Conservation (phyloP, 1,140 invertebrate genomes). For the Carcinoscorpius rotundicauda region DNA sequence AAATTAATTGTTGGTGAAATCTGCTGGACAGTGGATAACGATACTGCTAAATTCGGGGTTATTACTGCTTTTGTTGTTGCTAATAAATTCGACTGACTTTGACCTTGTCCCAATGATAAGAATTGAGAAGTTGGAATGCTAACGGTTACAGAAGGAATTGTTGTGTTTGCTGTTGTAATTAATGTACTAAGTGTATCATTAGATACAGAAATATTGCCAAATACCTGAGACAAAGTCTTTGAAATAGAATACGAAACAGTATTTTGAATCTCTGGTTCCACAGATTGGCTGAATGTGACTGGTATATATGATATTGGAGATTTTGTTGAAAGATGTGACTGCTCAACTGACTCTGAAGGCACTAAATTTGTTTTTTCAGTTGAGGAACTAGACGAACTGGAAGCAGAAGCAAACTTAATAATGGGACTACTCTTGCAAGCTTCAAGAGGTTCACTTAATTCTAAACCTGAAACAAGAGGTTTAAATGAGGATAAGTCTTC, state of each 20-base stretch:
- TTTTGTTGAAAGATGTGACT: not conserved
- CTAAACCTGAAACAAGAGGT: too few species aligned
- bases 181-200: not conserved
- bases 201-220: not conserved
- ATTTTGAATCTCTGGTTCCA: not conserved
- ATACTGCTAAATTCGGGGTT: not conserved
- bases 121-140: constrained; percentile 18
- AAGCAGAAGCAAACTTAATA: too few species aligned
- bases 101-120: constrained; percentile 4
- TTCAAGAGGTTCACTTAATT: too few species aligned
- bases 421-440: too few species aligned
- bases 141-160: constrained; percentile 9
- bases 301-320: constrained; percentile 4
- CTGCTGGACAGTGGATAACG: not conserved
- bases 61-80: not conserved
- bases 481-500: too few species aligned
- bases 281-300: not conserved
- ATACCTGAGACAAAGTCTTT: not conserved
- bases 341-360: not conserved
- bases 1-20: not conserved
- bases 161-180: not conserved
- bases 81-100: not conserved
- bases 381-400: too few species aligned
- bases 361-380: too few species aligned
- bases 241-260: not conserved